Evolutionary conservation across 2,888 invertebrate species (phyloP).

Genomic region (Epinotia brunnichana): DNA sequence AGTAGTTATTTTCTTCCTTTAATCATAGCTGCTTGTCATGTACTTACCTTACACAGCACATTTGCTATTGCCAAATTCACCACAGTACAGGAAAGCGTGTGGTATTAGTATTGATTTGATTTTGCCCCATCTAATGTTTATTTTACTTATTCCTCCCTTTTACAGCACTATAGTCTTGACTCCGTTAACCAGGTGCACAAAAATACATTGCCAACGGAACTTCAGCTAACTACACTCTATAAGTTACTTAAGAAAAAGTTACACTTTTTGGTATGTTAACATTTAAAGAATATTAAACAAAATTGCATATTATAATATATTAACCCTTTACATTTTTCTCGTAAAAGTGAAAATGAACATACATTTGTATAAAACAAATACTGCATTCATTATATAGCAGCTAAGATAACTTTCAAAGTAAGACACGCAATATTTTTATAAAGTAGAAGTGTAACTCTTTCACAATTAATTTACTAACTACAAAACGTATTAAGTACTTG

Average conservation of each 20-base stretch:
- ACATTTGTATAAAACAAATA: neutral
- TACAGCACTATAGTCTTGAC: conserved; percentile 57
- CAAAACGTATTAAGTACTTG: conserved; percentile 28
- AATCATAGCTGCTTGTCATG: too few relatives aligned
- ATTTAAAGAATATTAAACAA: neutral
- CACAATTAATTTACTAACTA: conserved; percentile 36
- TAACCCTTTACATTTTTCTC: too few relatives aligned
- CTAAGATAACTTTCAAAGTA: neutral
- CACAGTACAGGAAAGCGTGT: neutral
- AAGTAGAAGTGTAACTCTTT: conserved; percentile 12
- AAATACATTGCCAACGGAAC: conserved; percentile 79
- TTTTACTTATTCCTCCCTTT: neutral
- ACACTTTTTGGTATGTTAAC: neutral
- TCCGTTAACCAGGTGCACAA: conserved; percentile 78
- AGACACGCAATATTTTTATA: neutral
- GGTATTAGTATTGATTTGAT: neutral
- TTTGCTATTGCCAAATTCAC: too few relatives aligned
- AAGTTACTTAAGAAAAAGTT: conserved; percentile 10
- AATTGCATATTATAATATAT: neutral
- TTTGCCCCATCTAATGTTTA: neutral
- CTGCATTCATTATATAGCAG: neutral
- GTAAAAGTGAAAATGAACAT: too few relatives aligned
- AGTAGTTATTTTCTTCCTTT: too few relatives aligned
- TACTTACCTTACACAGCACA: too few relatives aligned
- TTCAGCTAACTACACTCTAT: conserved; percentile 63